Evolutionary conservation across 1,140 invertebrate species (phyloP).

Genomic region (Bombus superbus): DNA sequence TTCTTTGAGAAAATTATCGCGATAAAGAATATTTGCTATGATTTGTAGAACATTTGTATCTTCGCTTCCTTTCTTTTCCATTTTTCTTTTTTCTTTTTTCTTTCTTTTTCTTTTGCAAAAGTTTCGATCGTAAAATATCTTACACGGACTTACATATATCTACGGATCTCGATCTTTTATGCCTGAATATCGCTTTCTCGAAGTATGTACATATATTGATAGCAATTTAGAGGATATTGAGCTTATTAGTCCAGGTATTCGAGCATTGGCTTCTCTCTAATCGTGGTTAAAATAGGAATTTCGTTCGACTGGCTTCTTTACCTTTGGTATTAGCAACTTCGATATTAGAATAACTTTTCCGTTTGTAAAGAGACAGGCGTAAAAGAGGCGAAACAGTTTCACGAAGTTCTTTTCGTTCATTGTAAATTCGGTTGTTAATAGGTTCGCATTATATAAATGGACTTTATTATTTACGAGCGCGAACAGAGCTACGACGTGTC

Average conservation of each 20-base stretch:
- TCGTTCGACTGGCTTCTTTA: slow-evolving; percentile 6
- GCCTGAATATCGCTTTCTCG: not conserved
- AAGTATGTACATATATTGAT: not conserved
- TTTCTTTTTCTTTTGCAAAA: not conserved
- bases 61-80: not conserved
- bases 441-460: not conserved
- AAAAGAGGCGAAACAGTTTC: not conserved
- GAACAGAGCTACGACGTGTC: no score
- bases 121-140: not conserved
- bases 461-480: not conserved
- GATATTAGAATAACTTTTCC: not conserved
- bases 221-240: not conserved
- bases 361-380: not conserved
- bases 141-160: no score
- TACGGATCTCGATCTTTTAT: no score
- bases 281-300: no score
- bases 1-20: slow-evolving; percentile 1
- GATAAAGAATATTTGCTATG: not conserved
- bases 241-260: slow-evolving; percentile 1
- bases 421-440: not conserved
- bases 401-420: not conserved
- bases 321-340: not conserved
- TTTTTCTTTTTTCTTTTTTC: no score
- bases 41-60: no score
- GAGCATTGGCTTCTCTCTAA: slow-evolving; percentile 6